phyloP scores from a whole-genome alignment of 2,888 invertebrate species.

The Piscicola geometra region DNA sequence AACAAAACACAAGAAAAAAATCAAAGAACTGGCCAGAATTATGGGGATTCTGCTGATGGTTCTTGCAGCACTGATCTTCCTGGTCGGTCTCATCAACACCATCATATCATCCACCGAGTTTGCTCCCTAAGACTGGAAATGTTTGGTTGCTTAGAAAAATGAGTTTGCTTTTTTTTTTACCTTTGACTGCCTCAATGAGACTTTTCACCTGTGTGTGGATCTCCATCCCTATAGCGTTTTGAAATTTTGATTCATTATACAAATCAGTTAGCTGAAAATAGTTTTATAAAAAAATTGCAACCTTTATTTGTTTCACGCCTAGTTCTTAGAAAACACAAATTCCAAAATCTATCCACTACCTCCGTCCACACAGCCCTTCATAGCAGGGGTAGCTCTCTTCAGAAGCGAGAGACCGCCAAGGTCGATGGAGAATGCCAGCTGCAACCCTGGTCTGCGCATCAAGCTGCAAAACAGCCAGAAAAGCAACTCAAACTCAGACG shows the following conservation, averaged over 20 bases:
- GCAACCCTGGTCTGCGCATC: constrained; percentile 15
- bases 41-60: neutral
- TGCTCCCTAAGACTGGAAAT: neutral
- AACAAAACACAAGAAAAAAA: constrained; percentile 13
- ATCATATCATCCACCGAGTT: neutral
- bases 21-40: neutral
- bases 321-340: no score
- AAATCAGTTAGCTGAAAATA: no score
- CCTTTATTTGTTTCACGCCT: no score
- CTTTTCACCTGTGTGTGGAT: constrained; percentile 19
- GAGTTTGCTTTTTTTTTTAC: neutral
- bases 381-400: constrained; percentile 21
- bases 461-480: constrained; percentile 18
- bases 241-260: no score
- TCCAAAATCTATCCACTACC: no score
- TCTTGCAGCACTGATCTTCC: neutral
- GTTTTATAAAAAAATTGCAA: no score
- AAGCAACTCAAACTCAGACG: constrained; percentile 14
- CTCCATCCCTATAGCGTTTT: no score
- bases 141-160: neutral
- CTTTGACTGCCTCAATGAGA: neutral
- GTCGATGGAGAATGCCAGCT: neutral
- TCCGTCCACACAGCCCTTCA: constrained; percentile 17
- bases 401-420: neutral
- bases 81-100: constrained; percentile 12